Base-by-base conservation (phyloP, 2,797 vertebrate species). In the Pogonophryne albipinna region DNA sequence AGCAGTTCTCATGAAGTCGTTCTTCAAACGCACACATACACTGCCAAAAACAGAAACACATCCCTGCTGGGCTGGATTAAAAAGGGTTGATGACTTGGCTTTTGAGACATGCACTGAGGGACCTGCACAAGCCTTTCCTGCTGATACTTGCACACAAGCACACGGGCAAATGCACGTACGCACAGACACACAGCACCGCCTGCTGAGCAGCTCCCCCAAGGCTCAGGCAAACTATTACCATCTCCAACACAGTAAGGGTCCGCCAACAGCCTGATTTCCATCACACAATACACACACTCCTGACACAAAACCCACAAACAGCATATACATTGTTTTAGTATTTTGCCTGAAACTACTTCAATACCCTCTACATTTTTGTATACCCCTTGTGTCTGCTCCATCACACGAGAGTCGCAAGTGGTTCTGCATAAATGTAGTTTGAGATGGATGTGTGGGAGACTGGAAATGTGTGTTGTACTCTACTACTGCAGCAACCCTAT, bases 31-130 rank as follows among this genome's bases (percentile, higher is more conserved):
- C 59, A 76, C 68, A 68, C 62, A 79, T 63, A 74, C 66, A n/a
- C 68, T 76, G 64, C 79, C 80, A 87, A 87, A 86, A 85, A 82
- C 78, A 89, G 76, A 85, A 85, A 85, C 82, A 88, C 78, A 85
- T 82, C 88, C 89, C 90, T 81, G 86, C 89, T 86, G 83, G 82
- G 89, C 82, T 84, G 90, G 87, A 92, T 92, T 91, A 92, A 91
- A 38, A 89, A 86, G 78, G 86, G 91, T 73, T 92, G 92, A 93
- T 92, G 92, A 91, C 89, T 92, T 91, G 91, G 88, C 89, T 92
- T 87, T 90, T 90, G 85, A 91, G 91, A 91, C 83, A 82, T 85
- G 69, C 81, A 88, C 87, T 85, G 76, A 84, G 78, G 76, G 84
- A 75, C 75, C 69, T 71, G 63, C 76, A 83, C 73, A 79, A 86